These are phyloP conservation scores for Macroteleia sp. DNA, from an alignment of 2,888 invertebrate species.

Conservation along the genomic window DNA sequence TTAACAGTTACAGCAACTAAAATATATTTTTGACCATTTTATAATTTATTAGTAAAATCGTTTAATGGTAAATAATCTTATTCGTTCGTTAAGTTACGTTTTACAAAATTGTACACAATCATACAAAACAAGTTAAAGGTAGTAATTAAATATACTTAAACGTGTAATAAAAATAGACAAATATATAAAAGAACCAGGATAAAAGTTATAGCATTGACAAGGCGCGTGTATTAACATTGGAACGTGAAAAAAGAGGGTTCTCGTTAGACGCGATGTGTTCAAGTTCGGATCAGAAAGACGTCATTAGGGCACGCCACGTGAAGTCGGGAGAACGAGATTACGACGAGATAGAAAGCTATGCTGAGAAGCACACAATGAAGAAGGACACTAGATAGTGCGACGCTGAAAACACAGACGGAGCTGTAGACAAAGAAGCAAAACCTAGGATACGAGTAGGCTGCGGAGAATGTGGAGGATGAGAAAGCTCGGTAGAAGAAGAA, in stretches of 20 bases:
- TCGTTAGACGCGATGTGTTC: slow-evolving; percentile 78
- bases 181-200: too few species aligned
- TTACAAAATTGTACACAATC: too few species aligned
- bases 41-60: too few species aligned
- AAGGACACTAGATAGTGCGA: slow-evolving; percentile 44
- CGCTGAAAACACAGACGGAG: slow-evolving; percentile 37
- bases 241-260: slow-evolving; percentile 77
- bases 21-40: too few species aligned
- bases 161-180: too few species aligned
- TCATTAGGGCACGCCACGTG: slow-evolving; percentile 82
- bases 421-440: slow-evolving; percentile 53
- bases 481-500: slow-evolving; percentile 41
- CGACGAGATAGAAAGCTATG: slow-evolving; percentile 71
- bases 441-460: slow-evolving; percentile 17
- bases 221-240: slow-evolving; percentile 79
- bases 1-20: too few species aligned
- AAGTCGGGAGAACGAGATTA: slow-evolving; percentile 77
- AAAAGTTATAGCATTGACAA: too few species aligned
- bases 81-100: too few species aligned
- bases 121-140: too few species aligned
- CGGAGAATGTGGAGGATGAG: slow-evolving; percentile 25
- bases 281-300: slow-evolving; percentile 77
- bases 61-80: too few species aligned
- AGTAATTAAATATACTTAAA: too few species aligned
- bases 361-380: slow-evolving; percentile 33